Percentiles rank a stretch among this genome's conserved stretches.
phyloP scores from a whole-genome alignment of 2,797 vertebrate species.

The Peromyscus melanophrys region DNA sequence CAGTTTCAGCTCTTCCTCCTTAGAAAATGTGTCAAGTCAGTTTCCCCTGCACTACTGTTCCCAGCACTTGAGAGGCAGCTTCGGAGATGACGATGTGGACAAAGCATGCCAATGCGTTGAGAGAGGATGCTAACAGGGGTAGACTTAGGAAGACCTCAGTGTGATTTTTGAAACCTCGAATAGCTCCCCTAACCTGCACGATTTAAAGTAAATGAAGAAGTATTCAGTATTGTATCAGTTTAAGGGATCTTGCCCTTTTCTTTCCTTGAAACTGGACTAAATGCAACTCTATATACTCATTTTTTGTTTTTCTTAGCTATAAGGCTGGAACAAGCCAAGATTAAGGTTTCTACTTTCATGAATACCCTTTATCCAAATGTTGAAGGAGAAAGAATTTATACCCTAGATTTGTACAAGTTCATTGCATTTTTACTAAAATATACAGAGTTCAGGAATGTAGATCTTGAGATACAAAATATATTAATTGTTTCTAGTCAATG shows the following conservation, averaged over 20 bases:
- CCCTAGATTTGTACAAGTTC: background rate
- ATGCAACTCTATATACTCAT: background rate
- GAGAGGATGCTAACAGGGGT: slow-evolving; percentile 15
- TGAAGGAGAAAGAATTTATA: slow-evolving; percentile 6
- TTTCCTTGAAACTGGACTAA: slow-evolving; percentile 19
- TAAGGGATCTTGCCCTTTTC: slow-evolving; percentile 4
- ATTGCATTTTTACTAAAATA: background rate
- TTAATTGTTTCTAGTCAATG: background rate
- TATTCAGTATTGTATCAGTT: background rate
- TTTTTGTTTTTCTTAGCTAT: slow-evolving; percentile 31
- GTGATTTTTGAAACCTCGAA: slow-evolving; percentile 9
- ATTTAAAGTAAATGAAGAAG: slow-evolving; percentile 11
- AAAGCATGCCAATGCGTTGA: slow-evolving; percentile 8
- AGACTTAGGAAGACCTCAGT: slow-evolving; percentile 40
- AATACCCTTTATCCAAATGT: slow-evolving; percentile 26
- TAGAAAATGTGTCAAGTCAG: background rate
- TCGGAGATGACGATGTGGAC: background rate
- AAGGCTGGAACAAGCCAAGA: background rate
- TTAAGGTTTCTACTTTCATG: slow-evolving; percentile 2
- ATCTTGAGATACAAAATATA: background rate
- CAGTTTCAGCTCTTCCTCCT: background rate
- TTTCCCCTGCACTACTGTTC: background rate
- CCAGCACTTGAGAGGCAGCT: background rate
- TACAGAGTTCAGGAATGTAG: background rate
- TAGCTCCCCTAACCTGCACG: background rate